Conservation (phyloP, 2,888 invertebrate species). For the Epsilonema sp. region DNA sequence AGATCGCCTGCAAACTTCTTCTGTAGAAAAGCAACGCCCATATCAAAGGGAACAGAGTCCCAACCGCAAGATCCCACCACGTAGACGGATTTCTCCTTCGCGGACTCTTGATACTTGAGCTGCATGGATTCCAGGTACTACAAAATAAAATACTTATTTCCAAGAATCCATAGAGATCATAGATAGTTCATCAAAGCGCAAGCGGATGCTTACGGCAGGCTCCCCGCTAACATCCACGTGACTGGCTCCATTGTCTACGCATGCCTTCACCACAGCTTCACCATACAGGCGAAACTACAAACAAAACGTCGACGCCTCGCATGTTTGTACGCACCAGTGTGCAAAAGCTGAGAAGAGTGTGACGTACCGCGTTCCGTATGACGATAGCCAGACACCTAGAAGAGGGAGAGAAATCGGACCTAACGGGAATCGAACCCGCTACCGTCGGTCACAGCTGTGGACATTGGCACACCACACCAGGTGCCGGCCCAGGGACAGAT, state of each 20-base stretch:
- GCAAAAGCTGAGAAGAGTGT: neutral
- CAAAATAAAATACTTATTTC: slow-evolving; percentile 11
- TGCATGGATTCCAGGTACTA: slow-evolving; percentile 69
- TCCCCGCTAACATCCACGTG: slow-evolving; percentile 86
- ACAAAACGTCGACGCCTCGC: too few relatives aligned
- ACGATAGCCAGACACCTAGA: too few relatives aligned
- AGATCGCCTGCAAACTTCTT: slow-evolving; percentile 50
- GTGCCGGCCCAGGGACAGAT: too few relatives aligned
- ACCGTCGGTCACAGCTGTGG: too few relatives aligned
- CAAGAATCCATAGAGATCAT: slow-evolving; percentile 9
- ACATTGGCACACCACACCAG: too few relatives aligned
- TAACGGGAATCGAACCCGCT: too few relatives aligned
- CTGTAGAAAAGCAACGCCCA: slow-evolving; percentile 58
- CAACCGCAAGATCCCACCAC: slow-evolving; percentile 77
- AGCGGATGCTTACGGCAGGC: slow-evolving; percentile 42
- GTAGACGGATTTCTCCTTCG: slow-evolving; percentile 44
- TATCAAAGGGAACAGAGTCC: slow-evolving; percentile 71
- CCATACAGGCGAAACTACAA: slow-evolving; percentile 49
- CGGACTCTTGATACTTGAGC: slow-evolving; percentile 48
- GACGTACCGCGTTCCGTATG: too few relatives aligned
- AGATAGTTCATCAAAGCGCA: too few relatives aligned
- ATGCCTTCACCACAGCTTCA: slow-evolving; percentile 69
- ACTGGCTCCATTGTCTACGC: slow-evolving; percentile 55
- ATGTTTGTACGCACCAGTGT: neutral
- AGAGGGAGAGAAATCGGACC: too few relatives aligned